These are phyloP conservation scores for Brachionichthys hirsutus DNA, from an alignment of 2,113 vertebrate genomes.

Conservation along the genomic window DNA sequence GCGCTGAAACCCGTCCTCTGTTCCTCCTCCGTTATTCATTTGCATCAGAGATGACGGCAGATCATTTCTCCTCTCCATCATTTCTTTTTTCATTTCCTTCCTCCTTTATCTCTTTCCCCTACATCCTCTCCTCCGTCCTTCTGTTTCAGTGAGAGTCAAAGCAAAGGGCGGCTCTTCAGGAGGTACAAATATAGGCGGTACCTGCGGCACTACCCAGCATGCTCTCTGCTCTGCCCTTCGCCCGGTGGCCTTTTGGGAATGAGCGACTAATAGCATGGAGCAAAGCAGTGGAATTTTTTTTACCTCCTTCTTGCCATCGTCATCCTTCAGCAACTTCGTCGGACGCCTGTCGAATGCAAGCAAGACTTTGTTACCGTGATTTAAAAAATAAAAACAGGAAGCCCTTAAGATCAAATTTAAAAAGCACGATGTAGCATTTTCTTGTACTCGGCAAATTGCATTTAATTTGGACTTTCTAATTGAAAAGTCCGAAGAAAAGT, in stretches of 20 bases:
- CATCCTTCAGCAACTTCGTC: not conserved
- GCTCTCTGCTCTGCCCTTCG: slow-evolving; percentile 71
- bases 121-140: slow-evolving; percentile 39
- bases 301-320: slow-evolving; percentile 9
- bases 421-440: no score
- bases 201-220: slow-evolving; percentile 83
- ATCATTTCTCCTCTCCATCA: slow-evolving; percentile 23
- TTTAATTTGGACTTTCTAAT: no score
- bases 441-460: no score
- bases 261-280: slow-evolving; percentile 88
- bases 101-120: slow-evolving; percentile 76
- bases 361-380: not conserved
- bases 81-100: slow-evolving; percentile 69
- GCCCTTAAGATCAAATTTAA: no score
- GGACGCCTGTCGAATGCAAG: slow-evolving; percentile 44
- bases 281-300: slow-evolving; percentile 23
- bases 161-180: slow-evolving; percentile 96
- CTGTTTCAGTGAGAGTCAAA: slow-evolving; percentile 89
- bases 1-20: no score
- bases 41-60: slow-evolving; percentile 21
- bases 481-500: no score
- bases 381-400: no score
- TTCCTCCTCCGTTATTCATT: slow-evolving; percentile 5
- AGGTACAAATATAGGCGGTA: slow-evolving; percentile 97
- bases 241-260: slow-evolving; percentile 85